Evolutionary conservation across 2,797 vertebrate species (phyloP), one percentile per base, ranked within the genome.

Genomic region (Simalia tracyae): DNA sequence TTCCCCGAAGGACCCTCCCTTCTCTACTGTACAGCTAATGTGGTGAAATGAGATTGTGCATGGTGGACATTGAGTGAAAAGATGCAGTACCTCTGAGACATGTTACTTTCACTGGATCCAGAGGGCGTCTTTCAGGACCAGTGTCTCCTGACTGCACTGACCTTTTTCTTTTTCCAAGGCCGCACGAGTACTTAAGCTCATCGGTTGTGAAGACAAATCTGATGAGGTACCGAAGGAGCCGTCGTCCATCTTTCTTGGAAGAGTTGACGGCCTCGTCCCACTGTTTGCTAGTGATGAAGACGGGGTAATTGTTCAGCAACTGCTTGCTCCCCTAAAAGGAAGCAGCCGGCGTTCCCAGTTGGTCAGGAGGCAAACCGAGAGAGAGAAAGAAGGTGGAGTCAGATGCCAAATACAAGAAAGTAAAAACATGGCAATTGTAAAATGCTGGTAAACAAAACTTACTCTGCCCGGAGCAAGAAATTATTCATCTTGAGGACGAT

Each of bases 191-290:
- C 98, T 99, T 99, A 96, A 99, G 98, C 98, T 99, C 99, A 95
- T 99, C 99, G 28, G 99, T 99, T 96, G 99, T 99, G 98, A 99
- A 99, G 97, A 99, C 98, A 95, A 98, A 99, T 98, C 99, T 98
- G 96, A 99, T 99, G 97, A 99, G 98, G 98, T 99, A 99, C 94
- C 99, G 99, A 93, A 99, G 98, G 95, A 99, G 98, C 92, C 99
- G 98, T 9, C 99, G 96, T 94, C 99, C 99, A 0, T 99, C 99
- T 97, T 99, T 99, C 98, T 99, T 99, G 31, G 99, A 99, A 87
- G 99, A 99, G 97, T 99, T 99, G 94, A 99, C 99, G 5, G 99
- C 99, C 97, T 99, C 99, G 26, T 99, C 99, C 99, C 99, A 99
- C 97, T 99, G 99, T 97, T 99, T 99, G 96, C 99, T 99, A 84